A percentile compares a stretch with the other conserved stretches of the same genome.
phyloP scores from a whole-genome alignment of 2,113 vertebrate species.

The Syngnathus typhle region DNA sequence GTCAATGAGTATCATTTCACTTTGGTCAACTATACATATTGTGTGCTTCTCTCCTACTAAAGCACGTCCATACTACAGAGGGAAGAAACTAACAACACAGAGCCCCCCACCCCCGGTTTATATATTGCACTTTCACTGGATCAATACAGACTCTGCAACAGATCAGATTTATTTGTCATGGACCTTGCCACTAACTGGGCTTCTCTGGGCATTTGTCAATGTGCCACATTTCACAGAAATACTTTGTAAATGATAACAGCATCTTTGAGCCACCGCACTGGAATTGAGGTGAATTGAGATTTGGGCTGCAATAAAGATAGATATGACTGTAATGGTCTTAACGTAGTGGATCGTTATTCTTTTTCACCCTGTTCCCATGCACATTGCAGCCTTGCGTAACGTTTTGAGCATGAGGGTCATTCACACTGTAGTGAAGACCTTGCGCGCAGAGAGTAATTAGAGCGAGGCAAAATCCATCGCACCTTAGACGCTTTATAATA shows the following conservation, averaged over 20 bases:
- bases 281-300: conserved; percentile 18
- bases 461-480: conserved; percentile 50
- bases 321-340: conserved; percentile 15
- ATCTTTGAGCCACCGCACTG: not conserved
- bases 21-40: not conserved
- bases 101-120: conserved; percentile 58
- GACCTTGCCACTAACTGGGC: conserved; percentile 47
- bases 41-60: conserved; percentile 18
- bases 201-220: conserved; percentile 23
- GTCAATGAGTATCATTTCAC: conserved; percentile 27
- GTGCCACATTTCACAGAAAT: conserved; percentile 25
- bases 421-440: conserved; percentile 38
- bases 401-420: conserved; percentile 47
- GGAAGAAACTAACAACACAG: conserved; percentile 26
- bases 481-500: conserved; percentile 19
- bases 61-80: conserved; percentile 33
- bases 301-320: conserved; percentile 13
- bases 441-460: conserved; percentile 57
- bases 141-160: conserved; percentile 65
- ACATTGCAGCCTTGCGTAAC: conserved; percentile 32
- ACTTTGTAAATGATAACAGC: conserved; percentile 33
- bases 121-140: conserved; percentile 57
- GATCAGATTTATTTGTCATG: conserved; percentile 61
- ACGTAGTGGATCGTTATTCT: conserved; percentile 23
- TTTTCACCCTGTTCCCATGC: conserved; percentile 20